Conservation (phyloP, 1,140 invertebrate genomes). For the Hydropsyche tenuis region DNA sequence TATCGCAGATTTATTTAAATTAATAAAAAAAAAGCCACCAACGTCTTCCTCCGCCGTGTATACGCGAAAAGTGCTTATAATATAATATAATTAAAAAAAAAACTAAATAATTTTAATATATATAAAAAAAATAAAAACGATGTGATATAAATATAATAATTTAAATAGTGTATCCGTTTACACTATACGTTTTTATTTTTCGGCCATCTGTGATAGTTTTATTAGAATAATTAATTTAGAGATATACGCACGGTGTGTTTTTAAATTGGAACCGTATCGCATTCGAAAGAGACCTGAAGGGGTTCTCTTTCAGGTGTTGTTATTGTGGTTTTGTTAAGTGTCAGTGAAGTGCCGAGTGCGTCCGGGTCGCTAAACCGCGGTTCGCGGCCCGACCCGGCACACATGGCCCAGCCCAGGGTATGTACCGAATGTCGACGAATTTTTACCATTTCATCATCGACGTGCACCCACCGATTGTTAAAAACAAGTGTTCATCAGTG, state of each 20-base stretch:
- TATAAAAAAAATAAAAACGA: constrained; percentile 7
- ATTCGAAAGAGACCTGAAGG: too few relatives aligned
- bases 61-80: constrained; percentile 24
- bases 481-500: too few relatives aligned
- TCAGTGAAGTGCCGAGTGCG: constrained; percentile 31
- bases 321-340: constrained; percentile 29
- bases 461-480: too few relatives aligned
- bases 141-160: constrained; percentile 11
- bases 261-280: not conserved
- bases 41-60: constrained; percentile 10
- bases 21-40: constrained; percentile 1
- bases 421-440: constrained; percentile 51
- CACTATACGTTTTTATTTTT: not conserved
- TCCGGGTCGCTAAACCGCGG: constrained; percentile 27
- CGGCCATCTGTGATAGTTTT: constrained; percentile 20
- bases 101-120: not conserved
- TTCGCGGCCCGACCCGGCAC: constrained; percentile 34
- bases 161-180: not conserved
- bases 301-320: constrained; percentile 9
- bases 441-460: not conserved
- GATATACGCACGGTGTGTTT: not conserved
- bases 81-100: not conserved
- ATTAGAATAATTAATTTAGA: not conserved
- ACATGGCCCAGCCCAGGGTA: constrained; percentile 65
- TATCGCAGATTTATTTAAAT: not conserved